Percentiles rank a stretch among this genome's conserved stretches.
phyloP scores from a whole-genome alignment of 2,888 invertebrate species.

The Diadromus collaris region DNA sequence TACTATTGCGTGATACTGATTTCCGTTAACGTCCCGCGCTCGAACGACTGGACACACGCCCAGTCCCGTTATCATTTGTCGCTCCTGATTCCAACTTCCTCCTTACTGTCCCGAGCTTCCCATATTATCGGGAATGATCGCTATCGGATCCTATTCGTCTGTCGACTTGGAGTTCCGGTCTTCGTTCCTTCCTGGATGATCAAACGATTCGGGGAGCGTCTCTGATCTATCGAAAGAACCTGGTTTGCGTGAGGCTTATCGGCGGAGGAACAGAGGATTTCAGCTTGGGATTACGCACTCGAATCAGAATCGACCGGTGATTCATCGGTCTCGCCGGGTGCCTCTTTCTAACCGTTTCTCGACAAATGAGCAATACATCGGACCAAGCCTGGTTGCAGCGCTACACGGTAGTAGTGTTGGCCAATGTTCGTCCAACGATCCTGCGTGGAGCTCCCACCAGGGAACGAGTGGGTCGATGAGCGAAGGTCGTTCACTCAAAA shows the following conservation, averaged over 20 bases:
- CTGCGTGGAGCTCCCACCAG: background rate
- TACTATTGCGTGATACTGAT: constrained; percentile 50
- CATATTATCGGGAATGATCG: constrained; percentile 37
- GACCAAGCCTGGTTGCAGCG: constrained; percentile 36
- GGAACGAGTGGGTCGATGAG: constrained; percentile 27
- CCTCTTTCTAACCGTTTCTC: constrained; percentile 70
- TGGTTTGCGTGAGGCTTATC: background rate
- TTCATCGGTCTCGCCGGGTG: constrained; percentile 58
- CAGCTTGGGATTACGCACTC: background rate
- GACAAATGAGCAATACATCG: constrained; percentile 75
- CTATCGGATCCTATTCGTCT: constrained; percentile 32
- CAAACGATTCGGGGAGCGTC: constrained; percentile 11
- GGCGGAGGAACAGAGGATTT: background rate
- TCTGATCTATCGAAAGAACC: background rate
- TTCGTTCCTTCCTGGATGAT: constrained; percentile 24
- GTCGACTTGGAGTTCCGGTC: background rate
- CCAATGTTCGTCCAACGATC: background rate
- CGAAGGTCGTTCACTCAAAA: constrained; percentile 44
- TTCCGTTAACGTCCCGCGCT: constrained; percentile 34
- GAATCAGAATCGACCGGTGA: background rate
- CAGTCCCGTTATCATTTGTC: constrained; percentile 54
- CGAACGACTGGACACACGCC: constrained; percentile 10
- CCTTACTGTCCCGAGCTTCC: constrained; percentile 7
- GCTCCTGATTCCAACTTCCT: constrained; percentile 51
- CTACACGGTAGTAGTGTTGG: constrained; percentile 8